These are phyloP conservation scores for Reticulitermes lucifugus DNA, from an alignment of 2,888 invertebrate species.

Conservation along the genomic window DNA sequence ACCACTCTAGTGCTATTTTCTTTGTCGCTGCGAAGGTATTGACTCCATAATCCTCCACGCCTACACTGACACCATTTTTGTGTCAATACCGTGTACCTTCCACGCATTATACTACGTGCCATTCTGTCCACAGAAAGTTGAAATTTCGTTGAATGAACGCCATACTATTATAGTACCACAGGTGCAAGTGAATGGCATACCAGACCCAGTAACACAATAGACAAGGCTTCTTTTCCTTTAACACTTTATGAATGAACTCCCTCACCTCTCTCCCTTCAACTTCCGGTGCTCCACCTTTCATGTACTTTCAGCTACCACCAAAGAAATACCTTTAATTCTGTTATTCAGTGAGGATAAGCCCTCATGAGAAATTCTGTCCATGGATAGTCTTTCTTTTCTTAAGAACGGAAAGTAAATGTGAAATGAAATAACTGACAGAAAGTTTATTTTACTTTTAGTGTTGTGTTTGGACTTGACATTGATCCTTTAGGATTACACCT, in stretches of 20 bases:
- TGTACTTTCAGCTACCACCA: neutral
- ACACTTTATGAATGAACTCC: neutral
- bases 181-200: slow-evolving; percentile 20
- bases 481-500: slow-evolving; percentile 11
- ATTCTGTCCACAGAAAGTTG: neutral
- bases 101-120: too few species aligned
- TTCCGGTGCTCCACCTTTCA: neutral
- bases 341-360: slow-evolving; percentile 24
- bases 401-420: slow-evolving; percentile 17
- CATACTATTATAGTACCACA: neutral
- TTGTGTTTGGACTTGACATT: neutral
- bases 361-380: slow-evolving; percentile 18
- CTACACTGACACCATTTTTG: too few species aligned
- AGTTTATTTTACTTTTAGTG: slow-evolving; percentile 26
- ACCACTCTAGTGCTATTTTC: too few species aligned
- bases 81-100: too few species aligned
- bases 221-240: neutral
- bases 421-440: slow-evolving; percentile 37
- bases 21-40: too few species aligned
- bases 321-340: slow-evolving; percentile 8
- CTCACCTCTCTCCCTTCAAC: neutral
- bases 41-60: too few species aligned
- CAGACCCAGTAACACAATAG: neutral
- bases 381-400: neutral
- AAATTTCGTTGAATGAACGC: neutral